Percentiles rank a stretch among this genome's conserved stretches.
phyloP scores from a whole-genome alignment of 2,888 invertebrate genomes.

The Argyra leucocephala region DNA sequence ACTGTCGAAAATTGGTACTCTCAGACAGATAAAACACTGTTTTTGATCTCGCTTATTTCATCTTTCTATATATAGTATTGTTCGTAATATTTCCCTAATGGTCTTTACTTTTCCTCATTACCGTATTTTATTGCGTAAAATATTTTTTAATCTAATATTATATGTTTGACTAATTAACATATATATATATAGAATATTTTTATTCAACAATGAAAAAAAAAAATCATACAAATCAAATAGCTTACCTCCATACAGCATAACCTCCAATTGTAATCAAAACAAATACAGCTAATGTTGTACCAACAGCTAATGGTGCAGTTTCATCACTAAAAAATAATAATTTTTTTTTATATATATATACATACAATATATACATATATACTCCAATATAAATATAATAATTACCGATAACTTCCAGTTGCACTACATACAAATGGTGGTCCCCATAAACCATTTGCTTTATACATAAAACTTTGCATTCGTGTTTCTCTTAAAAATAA shows the following conservation, averaged over 20 bases:
- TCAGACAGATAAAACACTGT: too few relatives aligned
- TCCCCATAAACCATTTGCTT: constrained; percentile 55
- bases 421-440: constrained; percentile 43
- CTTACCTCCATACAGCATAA: constrained; percentile 57
- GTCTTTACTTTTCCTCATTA: too few relatives aligned
- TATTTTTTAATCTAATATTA: too few relatives aligned
- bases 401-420: constrained; percentile 47
- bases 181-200: background rate
- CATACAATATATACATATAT: too few relatives aligned
- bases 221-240: too few relatives aligned
- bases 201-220: too few relatives aligned
- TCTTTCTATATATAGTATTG: too few relatives aligned
- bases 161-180: background rate
- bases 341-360: background rate
- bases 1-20: too few relatives aligned
- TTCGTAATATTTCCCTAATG: too few relatives aligned
- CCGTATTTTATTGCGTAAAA: too few relatives aligned
- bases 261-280: constrained; percentile 72
- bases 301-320: constrained; percentile 74
- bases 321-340: constrained; percentile 50
- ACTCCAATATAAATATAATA: too few relatives aligned
- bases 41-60: too few relatives aligned
- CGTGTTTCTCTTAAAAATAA: constrained; percentile 60
- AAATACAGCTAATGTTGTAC: constrained; percentile 72
- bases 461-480: constrained; percentile 82